A percentile compares a stretch with the other conserved stretches of the same genome.
Evolutionary conservation across 2,113 vertebrate genomes (phyloP).

Genomic region (Ptyas mucosa): DNA sequence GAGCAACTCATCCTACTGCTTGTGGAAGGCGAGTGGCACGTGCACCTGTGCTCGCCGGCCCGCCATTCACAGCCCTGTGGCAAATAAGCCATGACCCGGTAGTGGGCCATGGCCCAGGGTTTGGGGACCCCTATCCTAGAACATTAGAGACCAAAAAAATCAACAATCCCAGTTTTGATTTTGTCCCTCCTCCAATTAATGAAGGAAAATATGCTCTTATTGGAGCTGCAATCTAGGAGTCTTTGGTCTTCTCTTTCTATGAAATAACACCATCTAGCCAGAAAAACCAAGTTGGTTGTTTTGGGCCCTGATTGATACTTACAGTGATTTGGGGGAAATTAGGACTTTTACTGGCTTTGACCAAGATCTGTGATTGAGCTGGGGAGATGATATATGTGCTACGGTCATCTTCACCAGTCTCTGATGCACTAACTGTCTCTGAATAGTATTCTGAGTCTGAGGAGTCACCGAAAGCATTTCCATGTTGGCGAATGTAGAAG

Average conservation of each 20-base stretch:
- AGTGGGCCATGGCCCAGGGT: neutral
- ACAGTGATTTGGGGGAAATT: constrained; percentile 81
- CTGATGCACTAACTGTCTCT: constrained; percentile 76
- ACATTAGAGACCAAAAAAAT: neutral
- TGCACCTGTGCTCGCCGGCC: neutral
- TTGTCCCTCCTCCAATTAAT: neutral
- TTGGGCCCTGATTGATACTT: constrained; percentile 25
- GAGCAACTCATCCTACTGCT: neutral
- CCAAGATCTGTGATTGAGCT: constrained; percentile 73
- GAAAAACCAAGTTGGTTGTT: rapidly evolving
- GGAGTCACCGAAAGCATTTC: constrained; percentile 71
- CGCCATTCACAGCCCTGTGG: neutral
- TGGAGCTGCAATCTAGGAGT: neutral
- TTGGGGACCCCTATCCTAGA: neutral
- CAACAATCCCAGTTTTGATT: neutral
- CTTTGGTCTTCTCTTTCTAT: neutral
- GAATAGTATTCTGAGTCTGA: constrained; percentile 79
- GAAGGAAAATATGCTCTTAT: neutral
- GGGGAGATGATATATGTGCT: constrained; percentile 66
- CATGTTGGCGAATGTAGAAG: constrained; percentile 73
- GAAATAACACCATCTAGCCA: neutral
- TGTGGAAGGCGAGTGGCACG: neutral
- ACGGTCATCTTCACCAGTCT: constrained; percentile 69
- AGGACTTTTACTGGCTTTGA: constrained; percentile 82
- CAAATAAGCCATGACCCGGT: neutral